Evolutionary conservation across 92 coral and sea anemone genomes (phyloP), one percentile per base, ranked within the genome.

Genomic region (Pocillopora meandrina): DNA sequence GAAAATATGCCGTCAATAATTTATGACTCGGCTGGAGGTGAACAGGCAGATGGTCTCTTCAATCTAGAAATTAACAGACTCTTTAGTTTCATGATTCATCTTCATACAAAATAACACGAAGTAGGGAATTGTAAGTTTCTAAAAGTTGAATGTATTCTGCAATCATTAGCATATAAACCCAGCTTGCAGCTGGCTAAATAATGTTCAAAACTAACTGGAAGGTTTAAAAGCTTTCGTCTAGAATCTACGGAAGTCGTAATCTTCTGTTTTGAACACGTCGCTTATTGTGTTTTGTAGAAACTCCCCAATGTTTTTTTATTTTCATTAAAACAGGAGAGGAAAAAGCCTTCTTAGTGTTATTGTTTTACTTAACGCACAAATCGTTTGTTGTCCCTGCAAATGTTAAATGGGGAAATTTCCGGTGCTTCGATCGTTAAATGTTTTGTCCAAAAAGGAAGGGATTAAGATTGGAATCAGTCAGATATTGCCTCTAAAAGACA

Each of bases 141-240:
- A 9, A n/a, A 61, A 83, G 11, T 59, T 73, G 86, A 73, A 49
- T 83, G 63, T 59, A 61, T 73, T 74, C 52, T 55, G 79, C 33
- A 75, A 75, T 36, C 16, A 13, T 72, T 34, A 26, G n/a, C 33
- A 4, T 18, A 42, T 12, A 62, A 75, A 20, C 47, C 77, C 23
- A 12, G 15, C 59, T 11, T 34, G 69, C 81, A 76, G 87, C 90
- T 89, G 89, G 58, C 71, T 61, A 70, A 89, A 89, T 81, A 80
- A 35, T 72, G 17, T 19, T 57, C 35, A 71, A 35, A 15, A 62
- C 75, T 31, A 23, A 81, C 33, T 63, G 77, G 64, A 82, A 47
- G 59, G 31, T 59, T 72, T 42, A 26, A 42, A 55, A 36, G 85
- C 33, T 67, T 35, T 31, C 79, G 76, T 47, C 73, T 62, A 10